Evolutionary conservation across 1,140 invertebrate species (phyloP).

Genomic region (Drosophila athabasca): DNA sequence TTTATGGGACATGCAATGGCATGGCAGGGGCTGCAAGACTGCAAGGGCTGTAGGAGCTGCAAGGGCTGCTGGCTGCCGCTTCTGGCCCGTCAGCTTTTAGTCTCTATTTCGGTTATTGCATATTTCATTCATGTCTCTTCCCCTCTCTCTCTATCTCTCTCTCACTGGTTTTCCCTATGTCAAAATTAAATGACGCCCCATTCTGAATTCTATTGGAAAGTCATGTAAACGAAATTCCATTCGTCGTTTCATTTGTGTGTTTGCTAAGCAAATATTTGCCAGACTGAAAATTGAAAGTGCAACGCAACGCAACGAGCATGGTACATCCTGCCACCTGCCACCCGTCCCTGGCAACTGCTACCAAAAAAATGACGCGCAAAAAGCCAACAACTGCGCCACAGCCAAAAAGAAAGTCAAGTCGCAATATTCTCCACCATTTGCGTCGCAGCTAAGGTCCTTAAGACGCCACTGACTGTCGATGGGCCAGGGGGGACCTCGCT

Average conservation of each 20-base stretch:
- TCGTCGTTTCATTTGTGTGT: constrained; percentile 32
- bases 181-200: constrained; percentile 44
- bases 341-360: not conserved
- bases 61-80: not conserved
- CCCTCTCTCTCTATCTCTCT: constrained; percentile 5
- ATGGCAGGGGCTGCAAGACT: too few species aligned
- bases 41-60: too few species aligned
- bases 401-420: constrained; percentile 34
- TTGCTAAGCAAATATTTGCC: constrained; percentile 38
- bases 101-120: constrained; percentile 66
- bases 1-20: constrained; percentile 56
- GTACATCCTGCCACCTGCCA: too few species aligned
- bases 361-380: not conserved
- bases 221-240: constrained; percentile 58
- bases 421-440: constrained; percentile 45
- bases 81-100: constrained; percentile 43
- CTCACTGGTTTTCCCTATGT: constrained; percentile 25
- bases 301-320: constrained; percentile 6
- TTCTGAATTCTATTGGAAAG: constrained; percentile 47
- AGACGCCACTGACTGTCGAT: constrained; percentile 55
- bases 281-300: constrained; percentile 34
- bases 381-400: constrained; percentile 41
- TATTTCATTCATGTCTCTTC: constrained; percentile 51
- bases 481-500: constrained; percentile 10
- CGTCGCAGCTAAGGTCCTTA: constrained; percentile 38